These are phyloP conservation scores for Sturnira hondurensis DNA, from an alignment of 2,113 vertebrate genomes.

Conservation along the genomic window DNA sequence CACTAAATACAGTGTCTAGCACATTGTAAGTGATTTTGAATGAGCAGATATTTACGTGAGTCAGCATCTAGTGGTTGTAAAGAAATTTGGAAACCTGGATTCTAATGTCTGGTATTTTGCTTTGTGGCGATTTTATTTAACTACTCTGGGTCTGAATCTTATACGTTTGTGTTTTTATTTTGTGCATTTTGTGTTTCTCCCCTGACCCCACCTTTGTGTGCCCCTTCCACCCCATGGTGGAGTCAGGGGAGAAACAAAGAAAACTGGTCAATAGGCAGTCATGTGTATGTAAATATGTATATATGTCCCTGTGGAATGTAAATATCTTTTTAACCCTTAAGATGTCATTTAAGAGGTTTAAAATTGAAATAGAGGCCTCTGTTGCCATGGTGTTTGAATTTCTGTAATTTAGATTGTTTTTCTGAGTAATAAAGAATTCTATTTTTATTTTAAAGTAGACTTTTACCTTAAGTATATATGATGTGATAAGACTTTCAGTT, in stretches of 20 bases:
- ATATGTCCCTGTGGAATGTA: neutral
- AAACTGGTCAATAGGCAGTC: neutral
- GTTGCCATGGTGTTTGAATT: neutral
- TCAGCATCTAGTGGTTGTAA: neutral
- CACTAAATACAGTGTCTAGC: neutral
- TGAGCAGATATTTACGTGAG: neutral
- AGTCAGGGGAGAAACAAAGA: neutral
- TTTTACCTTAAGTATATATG: neutral
- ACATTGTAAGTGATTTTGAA: neutral
- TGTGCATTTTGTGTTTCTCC: neutral
- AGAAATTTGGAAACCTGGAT: conserved; percentile 4
- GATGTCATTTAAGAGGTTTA: neutral
- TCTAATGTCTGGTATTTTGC: conserved; percentile 4
- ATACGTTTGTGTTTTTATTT: neutral
- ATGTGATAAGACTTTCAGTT: neutral
- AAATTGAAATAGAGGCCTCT: neutral
- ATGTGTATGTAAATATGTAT: neutral
- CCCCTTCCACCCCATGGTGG: neutral
- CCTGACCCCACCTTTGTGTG: no score
- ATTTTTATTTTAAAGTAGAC: conserved; percentile 32
- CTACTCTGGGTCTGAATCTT: neutral
- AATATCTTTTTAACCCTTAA: neutral
- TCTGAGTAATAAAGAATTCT: neutral
- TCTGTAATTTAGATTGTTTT: neutral
- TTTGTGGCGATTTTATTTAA: neutral